A percentile compares a stretch with the other conserved stretches of the same genome.
phyloP scores from a whole-genome alignment of 2,113 vertebrate species.

The Maccullochella peelii region DNA sequence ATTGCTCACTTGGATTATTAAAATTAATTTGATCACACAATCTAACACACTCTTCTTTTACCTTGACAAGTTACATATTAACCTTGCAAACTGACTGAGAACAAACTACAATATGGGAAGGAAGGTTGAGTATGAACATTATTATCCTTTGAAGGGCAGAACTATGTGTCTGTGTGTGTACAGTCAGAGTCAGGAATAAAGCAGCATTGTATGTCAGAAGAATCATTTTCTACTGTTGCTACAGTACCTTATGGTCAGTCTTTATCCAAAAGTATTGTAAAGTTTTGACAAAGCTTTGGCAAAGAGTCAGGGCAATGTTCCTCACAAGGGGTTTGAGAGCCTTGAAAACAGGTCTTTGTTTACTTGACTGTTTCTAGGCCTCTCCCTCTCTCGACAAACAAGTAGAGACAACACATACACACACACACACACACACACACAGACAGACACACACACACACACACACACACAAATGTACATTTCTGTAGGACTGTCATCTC shows the following conservation, averaged over 20 bases:
- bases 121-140: neutral
- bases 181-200: neutral
- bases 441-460: conserved; percentile 5
- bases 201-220: neutral
- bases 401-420: too few relatives aligned
- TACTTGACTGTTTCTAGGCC: conserved; percentile 40
- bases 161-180: neutral
- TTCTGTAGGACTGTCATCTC: conserved; percentile 41
- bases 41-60: neutral
- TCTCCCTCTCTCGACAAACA: conserved; percentile 23
- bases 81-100: neutral
- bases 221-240: conserved; percentile 18
- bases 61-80: neutral
- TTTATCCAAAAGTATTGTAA: conserved; percentile 46
- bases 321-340: conserved; percentile 58
- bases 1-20: too few relatives aligned
- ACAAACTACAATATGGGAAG: neutral
- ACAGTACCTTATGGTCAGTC: conserved; percentile 37
- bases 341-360: conserved; percentile 65
- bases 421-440: neutral
- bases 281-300: conserved; percentile 44
- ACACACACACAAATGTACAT: conserved; percentile 23
- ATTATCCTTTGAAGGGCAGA: neutral
- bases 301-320: conserved; percentile 39
- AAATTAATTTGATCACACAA: too few relatives aligned